Base-by-base conservation (phyloP, 2,888 invertebrate species). In the Spilarctia lutea region DNA sequence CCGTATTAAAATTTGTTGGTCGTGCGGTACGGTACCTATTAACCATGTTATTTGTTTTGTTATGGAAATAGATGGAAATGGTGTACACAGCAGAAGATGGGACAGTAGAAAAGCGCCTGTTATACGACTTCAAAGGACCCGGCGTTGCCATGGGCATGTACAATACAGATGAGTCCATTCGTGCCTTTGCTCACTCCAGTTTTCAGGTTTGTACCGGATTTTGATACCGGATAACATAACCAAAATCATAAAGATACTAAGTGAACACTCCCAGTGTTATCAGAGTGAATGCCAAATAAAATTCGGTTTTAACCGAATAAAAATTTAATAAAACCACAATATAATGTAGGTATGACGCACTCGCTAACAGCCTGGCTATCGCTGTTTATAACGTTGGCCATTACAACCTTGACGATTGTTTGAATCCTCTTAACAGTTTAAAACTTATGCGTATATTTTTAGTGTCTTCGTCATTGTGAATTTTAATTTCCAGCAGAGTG, bases 111-210 rank as follows among this genome's bases (percentile, higher is more conserved):
- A 96, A 89, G 84, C 91, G 95, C 35, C 94, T 96, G 80, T 96
- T 98, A 65, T 98, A 96, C 90, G 95, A 97, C 83, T 98, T 97
- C 96, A 97, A 97, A 90, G 91, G 94, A 2, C 96, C 97, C 6
- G 98, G 99, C 71, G 97, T 98, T 20, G 97, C 97, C n/a, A 93
- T 98, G 96, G 98, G 97, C 85, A 99, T 99, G 98, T 99, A 99
- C 96, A 99, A 99, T 93, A 98, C 98, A 0, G 98, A 98, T 86
- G 98, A 98, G 89, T 98, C 98, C 68, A 99, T 99, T 86, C 92
- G 92, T 63, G 96, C 97, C 39, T 99, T 99, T 92, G 99, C 98
- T 63, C 98, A 98, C 91, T 97, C 98, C 77, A 98, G 98, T 91
- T 98, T 99, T 96, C 98, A 98, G 96, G 96, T 85, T 68, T 65